These are phyloP conservation scores for Megaustenia siamemsis DNA, from an alignment of 2,888 invertebrate genomes.

Conservation along the genomic window DNA sequence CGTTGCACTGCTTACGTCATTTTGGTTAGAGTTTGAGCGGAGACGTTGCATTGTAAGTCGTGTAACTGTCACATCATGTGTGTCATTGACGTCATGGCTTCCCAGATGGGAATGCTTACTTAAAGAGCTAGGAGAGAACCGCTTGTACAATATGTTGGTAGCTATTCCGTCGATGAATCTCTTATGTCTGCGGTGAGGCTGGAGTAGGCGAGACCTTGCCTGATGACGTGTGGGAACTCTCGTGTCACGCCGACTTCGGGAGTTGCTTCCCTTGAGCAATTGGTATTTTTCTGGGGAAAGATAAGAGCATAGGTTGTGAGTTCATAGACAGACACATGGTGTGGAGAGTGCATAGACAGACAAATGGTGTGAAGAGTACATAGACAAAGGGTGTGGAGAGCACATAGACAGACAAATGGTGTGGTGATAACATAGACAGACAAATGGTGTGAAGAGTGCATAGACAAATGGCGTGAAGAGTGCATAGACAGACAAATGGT, in stretches of 20 bases:
- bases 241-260: neutral
- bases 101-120: neutral
- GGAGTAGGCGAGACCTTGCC: neutral
- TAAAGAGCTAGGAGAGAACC: neutral
- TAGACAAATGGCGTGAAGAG: neutral
- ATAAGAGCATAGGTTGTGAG: no score
- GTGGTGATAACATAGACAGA: neutral
- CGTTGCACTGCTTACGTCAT: no score
- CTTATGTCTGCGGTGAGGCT: neutral
- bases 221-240: neutral
- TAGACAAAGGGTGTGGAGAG: neutral
- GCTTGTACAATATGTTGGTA: constrained; percentile 30
- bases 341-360: neutral
- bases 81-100: neutral
- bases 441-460: neutral
- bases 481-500: no score
- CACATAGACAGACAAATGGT: neutral
- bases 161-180: constrained; percentile 35
- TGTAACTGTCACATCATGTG: no score
- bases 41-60: no score
- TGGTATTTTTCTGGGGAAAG: neutral
- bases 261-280: neutral
- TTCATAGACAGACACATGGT: neutral
- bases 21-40: no score
- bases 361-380: neutral